Base-by-base conservation (phyloP, 23 tunicate genomes). In the Diplosoma virens region DNA sequence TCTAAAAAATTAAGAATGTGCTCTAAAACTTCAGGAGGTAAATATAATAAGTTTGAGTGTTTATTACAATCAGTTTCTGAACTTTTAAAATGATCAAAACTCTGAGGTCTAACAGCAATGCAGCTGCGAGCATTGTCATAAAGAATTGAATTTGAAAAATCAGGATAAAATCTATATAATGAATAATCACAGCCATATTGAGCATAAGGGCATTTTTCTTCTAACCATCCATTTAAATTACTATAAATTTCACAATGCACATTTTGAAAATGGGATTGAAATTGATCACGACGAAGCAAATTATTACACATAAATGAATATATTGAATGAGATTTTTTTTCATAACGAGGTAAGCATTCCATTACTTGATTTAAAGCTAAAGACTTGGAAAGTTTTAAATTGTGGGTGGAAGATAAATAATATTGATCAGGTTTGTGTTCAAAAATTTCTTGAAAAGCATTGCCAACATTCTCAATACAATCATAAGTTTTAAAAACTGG, bases 191-290 rank as follows among this genome's bases (percentile, higher is more conserved):
- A 89, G 11, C 96, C 96, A 66, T 78, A 83, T 21, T 34, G 27
- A 23, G 72, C 52, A 56, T 89, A 89, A 0, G 96, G 96, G 68
- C 96, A 89, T 54, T 54, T 59, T 63, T 89, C 73, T 61, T 89
- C 96, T 24, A 89, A 32, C 96, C 96, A 89, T 47, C 86, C 86
- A 79, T 89, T 67, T 52, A 89, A 78, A 29, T 60, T 76, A 71
- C 83, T 56, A 37, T 59, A 72, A 34, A 89, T 63, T 14, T 89
- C 96, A 78, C 89, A 83, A 68, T 89, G 96, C 33, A 63, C 63
- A 37, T 83, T 89, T 36, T 79, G 81, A 60, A 71, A 67, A 36
- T 89, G 96, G 14, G 81, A 33, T 9, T 60, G 47, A 46, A 63
- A 89, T 68, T 89, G 83, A 79, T 89, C 96, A 0, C 96, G 75